Evolutionary conservation across 2,113 vertebrate genomes (phyloP).

Genomic region (Anolis carolinensis): DNA sequence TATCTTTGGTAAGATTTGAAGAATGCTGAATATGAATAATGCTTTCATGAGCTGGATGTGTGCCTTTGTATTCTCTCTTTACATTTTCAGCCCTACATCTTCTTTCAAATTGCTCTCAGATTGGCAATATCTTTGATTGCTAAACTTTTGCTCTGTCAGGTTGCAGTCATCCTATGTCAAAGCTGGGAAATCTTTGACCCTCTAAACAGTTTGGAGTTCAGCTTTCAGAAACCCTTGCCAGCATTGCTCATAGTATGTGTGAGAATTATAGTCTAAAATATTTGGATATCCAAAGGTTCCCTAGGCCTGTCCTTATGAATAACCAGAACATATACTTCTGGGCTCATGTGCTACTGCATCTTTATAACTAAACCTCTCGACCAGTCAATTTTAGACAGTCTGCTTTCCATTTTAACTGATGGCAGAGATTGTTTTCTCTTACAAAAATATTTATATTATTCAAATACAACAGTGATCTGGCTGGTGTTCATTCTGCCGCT

Average conservation of each 20-base stretch:
- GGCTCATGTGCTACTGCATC: constrained; percentile 17
- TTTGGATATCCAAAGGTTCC: not conserved
- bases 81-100: not conserved
- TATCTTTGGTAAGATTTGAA: not conserved
- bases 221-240: not conserved
- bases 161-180: not conserved
- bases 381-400: constrained; percentile 5
- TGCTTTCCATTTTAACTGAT: constrained; percentile 48
- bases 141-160: not conserved
- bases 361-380: constrained; percentile 35
- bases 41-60: not conserved
- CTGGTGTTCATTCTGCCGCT: constrained; percentile 64
- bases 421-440: constrained; percentile 32
- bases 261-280: not conserved
- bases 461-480: constrained; percentile 52
- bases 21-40: not conserved
- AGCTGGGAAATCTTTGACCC: not conserved
- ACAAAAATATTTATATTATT: constrained; percentile 35
- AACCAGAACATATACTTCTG: not conserved
- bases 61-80: not conserved
- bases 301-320: not conserved
- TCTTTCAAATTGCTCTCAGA: not conserved
- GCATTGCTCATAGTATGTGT: not conserved
- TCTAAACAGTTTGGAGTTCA: not conserved
- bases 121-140: not conserved